Evolutionary conservation across 2,888 invertebrate species (phyloP), one percentile per base, ranked within the genome.

Genomic region (Drosophila silvestris): DNA sequence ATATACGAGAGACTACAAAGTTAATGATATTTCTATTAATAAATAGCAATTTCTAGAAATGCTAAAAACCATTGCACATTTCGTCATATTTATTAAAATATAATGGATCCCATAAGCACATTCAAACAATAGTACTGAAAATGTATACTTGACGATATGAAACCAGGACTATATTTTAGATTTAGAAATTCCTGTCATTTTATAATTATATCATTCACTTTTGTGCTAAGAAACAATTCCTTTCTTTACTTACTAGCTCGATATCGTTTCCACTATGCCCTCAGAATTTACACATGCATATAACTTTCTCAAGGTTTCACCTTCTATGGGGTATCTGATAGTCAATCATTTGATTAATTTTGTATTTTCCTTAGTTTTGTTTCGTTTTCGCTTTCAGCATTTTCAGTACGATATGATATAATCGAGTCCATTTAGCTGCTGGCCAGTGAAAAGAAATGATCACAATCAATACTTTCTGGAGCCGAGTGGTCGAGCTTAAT

Each of bases 391-490:
- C 28, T 39, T 35, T 32, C 12, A 52, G 68, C 32, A 37, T 37
- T 70, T 74, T 64, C 22, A 32, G 35, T 51, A 74, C 52, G 35
- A 58, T 54, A 64, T 77, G 79, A 64, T 68, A 70, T 64, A 66
- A 62, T 65, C 61, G 64, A 52, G 61, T 56, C 62, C 69, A 64
- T 66, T 66, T n/a, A 32, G 67, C 68, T 66, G 59, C 54, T 67
- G 85, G 70, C 62, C 75, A 69, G 60, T 60, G 71, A 67, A 82
- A 78, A 83, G 81, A 80, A 87, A 77, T 74, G 90, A 90, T 90
- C 75, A 33, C 66, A 90, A 90, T 86, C 85, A 79, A 86, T 85
- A 86, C 82, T 72, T 68, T 64, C 32, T 32, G 50, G 39, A 53
- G 54, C 35, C 28, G 32, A n/a, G 30, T 50, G 71, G 57, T 30